Evolutionary conservation across 2,797 vertebrate species (phyloP).

Genomic region (Hafferia zeledoni): DNA sequence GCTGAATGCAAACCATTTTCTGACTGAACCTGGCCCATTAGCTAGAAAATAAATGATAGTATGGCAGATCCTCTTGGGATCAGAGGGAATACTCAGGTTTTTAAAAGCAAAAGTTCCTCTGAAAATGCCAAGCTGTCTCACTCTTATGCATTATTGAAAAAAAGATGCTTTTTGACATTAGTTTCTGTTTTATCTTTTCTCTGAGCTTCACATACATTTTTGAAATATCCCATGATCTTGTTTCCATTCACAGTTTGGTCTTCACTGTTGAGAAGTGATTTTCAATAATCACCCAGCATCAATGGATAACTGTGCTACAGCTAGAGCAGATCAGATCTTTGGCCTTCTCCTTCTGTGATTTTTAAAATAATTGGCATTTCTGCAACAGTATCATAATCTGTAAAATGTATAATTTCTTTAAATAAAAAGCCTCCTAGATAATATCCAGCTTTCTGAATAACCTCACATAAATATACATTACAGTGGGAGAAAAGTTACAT

Average conservation of each 20-base stretch:
- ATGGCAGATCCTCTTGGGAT: neutral
- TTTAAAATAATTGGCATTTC: constrained; percentile 37
- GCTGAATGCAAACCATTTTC: neutral
- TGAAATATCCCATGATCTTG: constrained; percentile 10
- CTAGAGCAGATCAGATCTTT: constrained; percentile 12
- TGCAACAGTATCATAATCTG: neutral
- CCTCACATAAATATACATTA: neutral
- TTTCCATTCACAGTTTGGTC: constrained; percentile 12
- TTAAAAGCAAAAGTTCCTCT: neutral
- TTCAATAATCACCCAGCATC: neutral
- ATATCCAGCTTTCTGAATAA: neutral
- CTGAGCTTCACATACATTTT: constrained; percentile 2
- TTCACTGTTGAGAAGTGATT: constrained; percentile 24
- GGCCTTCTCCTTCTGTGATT: neutral
- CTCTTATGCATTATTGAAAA: neutral
- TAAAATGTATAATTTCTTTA: neutral
- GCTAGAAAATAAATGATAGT: neutral
- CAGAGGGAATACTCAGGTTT: neutral
- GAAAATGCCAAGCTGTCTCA: neutral
- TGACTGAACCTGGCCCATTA: neutral
- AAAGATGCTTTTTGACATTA: neutral
- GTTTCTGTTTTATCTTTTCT: constrained; percentile 17
- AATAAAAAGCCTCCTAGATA: neutral
- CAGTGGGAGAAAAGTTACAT: neutral
- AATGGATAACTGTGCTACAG: constrained; percentile 1